Evolutionary conservation across 2,113 vertebrate species (phyloP).

Genomic region (Mustela lutreola): DNA sequence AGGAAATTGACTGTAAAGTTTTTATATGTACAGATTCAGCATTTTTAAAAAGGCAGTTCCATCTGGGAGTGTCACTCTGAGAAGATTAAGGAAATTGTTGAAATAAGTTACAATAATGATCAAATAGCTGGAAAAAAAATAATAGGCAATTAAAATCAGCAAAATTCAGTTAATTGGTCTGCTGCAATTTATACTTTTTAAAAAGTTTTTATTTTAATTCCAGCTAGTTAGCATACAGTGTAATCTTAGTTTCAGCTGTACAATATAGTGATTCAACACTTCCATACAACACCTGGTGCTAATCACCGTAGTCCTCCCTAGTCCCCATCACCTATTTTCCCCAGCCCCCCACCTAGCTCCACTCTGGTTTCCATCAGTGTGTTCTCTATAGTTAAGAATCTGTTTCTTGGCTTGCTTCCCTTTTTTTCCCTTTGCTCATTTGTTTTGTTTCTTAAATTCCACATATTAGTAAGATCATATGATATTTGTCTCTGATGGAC

Average conservation of each 20-base stretch:
- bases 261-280: not conserved
- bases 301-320: too few relatives aligned
- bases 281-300: too few relatives aligned
- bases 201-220: not conserved
- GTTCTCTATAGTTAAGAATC: too few relatives aligned
- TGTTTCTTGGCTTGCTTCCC: too few relatives aligned
- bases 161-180: slow-evolving; percentile 33
- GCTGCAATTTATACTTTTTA: not conserved
- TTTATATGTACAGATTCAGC: not conserved
- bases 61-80: slow-evolving; percentile 25
- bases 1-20: not conserved
- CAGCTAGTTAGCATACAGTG: not conserved
- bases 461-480: not conserved
- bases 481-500: not conserved
- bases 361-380: too few relatives aligned
- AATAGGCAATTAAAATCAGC: not conserved
- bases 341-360: too few relatives aligned
- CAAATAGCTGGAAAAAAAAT: not conserved
- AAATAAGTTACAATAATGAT: slow-evolving; percentile 46
- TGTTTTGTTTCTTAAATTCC: not conserved
- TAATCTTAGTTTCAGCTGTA: not conserved
- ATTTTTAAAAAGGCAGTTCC: not conserved
- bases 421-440: not conserved
- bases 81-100: slow-evolving; percentile 38
- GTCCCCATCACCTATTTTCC: too few relatives aligned